phyloP scores from a whole-genome alignment of 2,888 invertebrate genomes.

The Lasiommata megera region DNA sequence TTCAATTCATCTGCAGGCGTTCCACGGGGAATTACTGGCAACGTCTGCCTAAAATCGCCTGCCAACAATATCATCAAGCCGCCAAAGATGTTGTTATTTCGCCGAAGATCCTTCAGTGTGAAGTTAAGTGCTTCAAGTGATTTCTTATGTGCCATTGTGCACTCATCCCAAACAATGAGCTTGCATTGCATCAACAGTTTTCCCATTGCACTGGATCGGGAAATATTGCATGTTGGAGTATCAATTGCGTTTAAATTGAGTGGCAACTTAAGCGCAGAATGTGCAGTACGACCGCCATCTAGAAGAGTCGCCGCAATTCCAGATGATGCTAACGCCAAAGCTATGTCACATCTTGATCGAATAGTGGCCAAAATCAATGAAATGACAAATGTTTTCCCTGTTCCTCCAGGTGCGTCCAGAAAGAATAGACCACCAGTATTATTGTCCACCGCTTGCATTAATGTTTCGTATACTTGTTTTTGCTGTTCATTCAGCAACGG shows the following conservation, averaged over 20 bases:
- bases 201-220: slow-evolving; percentile 34
- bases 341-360: slow-evolving; percentile 31
- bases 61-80: slow-evolving; percentile 30
- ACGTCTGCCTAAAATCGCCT: slow-evolving; percentile 31
- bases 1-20: slow-evolving; percentile 36
- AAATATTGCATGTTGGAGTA: no score
- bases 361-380: slow-evolving; percentile 33
- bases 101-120: slow-evolving; percentile 33
- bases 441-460: slow-evolving; percentile 36
- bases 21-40: slow-evolving; percentile 33
- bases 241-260: slow-evolving; percentile 36
- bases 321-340: slow-evolving; percentile 34
- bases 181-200: slow-evolving; percentile 33
- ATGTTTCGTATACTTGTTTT: slow-evolving; percentile 34
- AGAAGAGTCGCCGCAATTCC: slow-evolving; percentile 33
- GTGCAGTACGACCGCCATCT: slow-evolving; percentile 31
- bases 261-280: slow-evolving; percentile 35
- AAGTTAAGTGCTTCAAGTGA: slow-evolving; percentile 30
- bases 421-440: slow-evolving; percentile 35
- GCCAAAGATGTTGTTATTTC: slow-evolving; percentile 32
- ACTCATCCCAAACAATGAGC: slow-evolving; percentile 36
- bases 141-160: slow-evolving; percentile 35
- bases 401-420: slow-evolving; percentile 33
- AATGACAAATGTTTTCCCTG: slow-evolving; percentile 34
- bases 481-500: slow-evolving; percentile 35